Evolutionary conservation across 2,888 invertebrate species (phyloP).

Genomic region (Drosophila melanocephala): DNA sequence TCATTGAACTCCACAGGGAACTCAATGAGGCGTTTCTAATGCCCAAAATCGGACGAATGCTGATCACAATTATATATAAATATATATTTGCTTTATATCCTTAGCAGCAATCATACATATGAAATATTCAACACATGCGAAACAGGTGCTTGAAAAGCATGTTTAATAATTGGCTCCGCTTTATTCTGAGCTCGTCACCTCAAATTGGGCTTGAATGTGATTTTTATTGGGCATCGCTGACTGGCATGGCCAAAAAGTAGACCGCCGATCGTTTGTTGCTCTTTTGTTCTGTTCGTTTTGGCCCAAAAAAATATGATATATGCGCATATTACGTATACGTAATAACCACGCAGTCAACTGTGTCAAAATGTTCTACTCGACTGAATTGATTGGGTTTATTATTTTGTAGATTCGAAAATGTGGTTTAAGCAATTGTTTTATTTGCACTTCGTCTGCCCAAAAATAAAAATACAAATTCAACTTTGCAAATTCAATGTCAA

Average conservation of each 20-base stretch:
- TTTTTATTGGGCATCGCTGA: slow-evolving; percentile 56
- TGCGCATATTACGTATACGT: slow-evolving; percentile 48
- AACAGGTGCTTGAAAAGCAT: slow-evolving; percentile 7
- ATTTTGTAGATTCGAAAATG: slow-evolving; percentile 1
- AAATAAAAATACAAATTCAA: slow-evolving; percentile 24
- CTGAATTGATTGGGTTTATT: neutral
- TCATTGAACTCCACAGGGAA: slow-evolving; percentile 49
- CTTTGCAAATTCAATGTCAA: slow-evolving; percentile 65
- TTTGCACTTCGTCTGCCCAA: slow-evolving; percentile 28
- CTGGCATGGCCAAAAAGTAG: slow-evolving; percentile 52
- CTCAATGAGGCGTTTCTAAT: slow-evolving; percentile 6
- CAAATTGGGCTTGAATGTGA: slow-evolving; percentile 45
- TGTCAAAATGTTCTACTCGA: slow-evolving; percentile 1
- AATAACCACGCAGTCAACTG: slow-evolving; percentile 14
- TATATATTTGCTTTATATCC: neutral
- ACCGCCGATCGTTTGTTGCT: slow-evolving; percentile 12
- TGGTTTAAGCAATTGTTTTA: neutral
- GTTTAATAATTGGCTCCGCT: neutral
- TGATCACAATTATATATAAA: neutral
- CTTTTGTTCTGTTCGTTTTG: neutral
- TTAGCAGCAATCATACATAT: neutral
- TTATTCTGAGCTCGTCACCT: slow-evolving; percentile 28
- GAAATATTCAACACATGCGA: neutral
- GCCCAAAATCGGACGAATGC: neutral
- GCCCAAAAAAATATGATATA: slow-evolving; percentile 15